Evolutionary conservation across 2,113 vertebrate genomes (phyloP).

Genomic region (Corythaeola cristata): DNA sequence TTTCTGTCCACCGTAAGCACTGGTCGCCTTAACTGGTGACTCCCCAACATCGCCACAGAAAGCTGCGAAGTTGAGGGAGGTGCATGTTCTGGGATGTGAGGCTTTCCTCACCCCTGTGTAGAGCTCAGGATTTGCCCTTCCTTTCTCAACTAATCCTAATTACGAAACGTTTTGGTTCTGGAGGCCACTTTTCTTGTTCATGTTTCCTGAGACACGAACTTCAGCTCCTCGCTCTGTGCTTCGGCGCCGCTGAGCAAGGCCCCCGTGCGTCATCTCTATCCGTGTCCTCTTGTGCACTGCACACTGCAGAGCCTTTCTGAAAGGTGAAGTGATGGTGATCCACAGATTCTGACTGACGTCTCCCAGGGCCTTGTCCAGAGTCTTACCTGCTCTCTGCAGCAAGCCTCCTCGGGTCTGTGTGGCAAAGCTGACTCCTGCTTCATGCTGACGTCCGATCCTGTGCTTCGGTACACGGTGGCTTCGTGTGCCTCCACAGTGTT

Average conservation of each 20-base stretch:
- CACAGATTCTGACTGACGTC: neutral
- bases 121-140: neutral
- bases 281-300: neutral
- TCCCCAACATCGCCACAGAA: neutral
- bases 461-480: neutral
- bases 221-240: neutral
- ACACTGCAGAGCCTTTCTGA: neutral
- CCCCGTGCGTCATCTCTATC: neutral
- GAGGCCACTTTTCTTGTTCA: neutral
- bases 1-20: neutral
- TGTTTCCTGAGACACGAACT: neutral
- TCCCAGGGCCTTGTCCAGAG: neutral
- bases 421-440: neutral
- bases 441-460: too few relatives aligned
- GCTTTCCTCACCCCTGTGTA: neutral
- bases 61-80: neutral
- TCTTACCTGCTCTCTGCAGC: accelerated
- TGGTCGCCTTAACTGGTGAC: neutral
- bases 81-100: neutral
- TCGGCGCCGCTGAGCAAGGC: neutral
- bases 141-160: neutral
- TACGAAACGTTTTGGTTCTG: neutral
- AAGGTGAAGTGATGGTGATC: neutral
- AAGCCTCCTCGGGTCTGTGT: neutral
- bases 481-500: neutral